phyloP scores from a whole-genome alignment of 2,113 vertebrate species.

The Dicaeum eximium region DNA sequence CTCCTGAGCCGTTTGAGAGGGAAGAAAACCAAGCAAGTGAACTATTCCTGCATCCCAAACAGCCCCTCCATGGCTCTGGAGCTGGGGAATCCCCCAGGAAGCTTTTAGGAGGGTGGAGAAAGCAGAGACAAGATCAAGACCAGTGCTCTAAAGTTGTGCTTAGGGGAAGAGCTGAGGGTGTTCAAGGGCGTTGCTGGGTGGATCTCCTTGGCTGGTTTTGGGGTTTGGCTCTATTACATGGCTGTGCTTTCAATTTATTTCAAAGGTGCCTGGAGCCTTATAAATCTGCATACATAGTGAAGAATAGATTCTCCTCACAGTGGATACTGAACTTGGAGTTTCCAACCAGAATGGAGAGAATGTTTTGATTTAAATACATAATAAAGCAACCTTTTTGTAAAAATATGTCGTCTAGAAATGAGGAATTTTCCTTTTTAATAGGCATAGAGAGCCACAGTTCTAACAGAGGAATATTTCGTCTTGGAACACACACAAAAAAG shows the following conservation, averaged over 20 bases:
- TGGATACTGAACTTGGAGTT: background rate
- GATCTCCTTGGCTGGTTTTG: constrained; percentile 50
- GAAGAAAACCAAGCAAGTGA: background rate
- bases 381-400: background rate
- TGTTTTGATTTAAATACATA: background rate
- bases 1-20: background rate
- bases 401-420: background rate
- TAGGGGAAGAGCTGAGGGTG: constrained; percentile 40
- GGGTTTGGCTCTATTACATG: constrained; percentile 49
- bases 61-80: background rate
- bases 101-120: constrained; percentile 23
- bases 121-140: constrained; percentile 17
- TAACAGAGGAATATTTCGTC: background rate
- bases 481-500: background rate
- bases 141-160: constrained; percentile 26
- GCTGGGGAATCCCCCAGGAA: constrained; percentile 59
- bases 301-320: background rate
- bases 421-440: background rate
- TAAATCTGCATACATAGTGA: constrained; percentile 56
- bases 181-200: constrained; percentile 59
- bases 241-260: constrained; percentile 58
- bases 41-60: background rate
- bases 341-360: background rate
- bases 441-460: background rate
- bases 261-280: constrained; percentile 62